Conservation (phyloP, 2,113 vertebrate species). For the Gopherus evgoodei region DNA sequence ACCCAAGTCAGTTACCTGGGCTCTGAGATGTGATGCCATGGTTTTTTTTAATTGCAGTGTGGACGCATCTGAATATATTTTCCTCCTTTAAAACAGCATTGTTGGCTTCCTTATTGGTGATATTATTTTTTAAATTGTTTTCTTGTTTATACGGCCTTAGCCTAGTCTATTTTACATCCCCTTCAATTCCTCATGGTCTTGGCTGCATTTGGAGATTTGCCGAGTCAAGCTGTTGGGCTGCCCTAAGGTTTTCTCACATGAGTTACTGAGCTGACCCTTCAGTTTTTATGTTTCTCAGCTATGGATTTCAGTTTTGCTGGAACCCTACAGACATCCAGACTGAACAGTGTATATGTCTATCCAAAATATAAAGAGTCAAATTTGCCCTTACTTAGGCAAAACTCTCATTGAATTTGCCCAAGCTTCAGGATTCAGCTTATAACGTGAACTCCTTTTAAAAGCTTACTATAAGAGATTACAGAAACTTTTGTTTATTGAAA, state of each 20-base stretch:
- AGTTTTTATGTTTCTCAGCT: not conserved
- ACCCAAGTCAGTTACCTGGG: not conserved
- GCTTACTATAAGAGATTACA: conserved; percentile 38
- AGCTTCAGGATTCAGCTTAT: not conserved
- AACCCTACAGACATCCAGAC: conserved; percentile 31
- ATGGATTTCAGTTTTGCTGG: not conserved
- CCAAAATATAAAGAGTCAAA: conserved; percentile 36
- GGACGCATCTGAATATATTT: not conserved
- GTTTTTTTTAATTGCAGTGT: not conserved
- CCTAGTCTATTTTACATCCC: not conserved
- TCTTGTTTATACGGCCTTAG: not conserved
- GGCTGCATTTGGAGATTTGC: not conserved
- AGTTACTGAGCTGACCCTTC: not conserved
- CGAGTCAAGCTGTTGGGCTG: not conserved
- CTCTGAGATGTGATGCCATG: not conserved
- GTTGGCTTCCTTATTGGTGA: not conserved
- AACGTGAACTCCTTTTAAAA: conserved; percentile 57
- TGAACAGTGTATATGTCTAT: conserved; percentile 41
- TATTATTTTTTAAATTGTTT: not conserved
- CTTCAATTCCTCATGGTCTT: not conserved
- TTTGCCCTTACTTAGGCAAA: not conserved
- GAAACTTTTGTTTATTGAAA: conserved; percentile 63
- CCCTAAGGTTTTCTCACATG: not conserved
- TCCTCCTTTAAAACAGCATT: not conserved
- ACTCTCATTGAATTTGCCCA: conserved; percentile 9